These are phyloP conservation scores for Tethea ocularis DNA, from an alignment of 2,888 invertebrate genomes.

Conservation along the genomic window DNA sequence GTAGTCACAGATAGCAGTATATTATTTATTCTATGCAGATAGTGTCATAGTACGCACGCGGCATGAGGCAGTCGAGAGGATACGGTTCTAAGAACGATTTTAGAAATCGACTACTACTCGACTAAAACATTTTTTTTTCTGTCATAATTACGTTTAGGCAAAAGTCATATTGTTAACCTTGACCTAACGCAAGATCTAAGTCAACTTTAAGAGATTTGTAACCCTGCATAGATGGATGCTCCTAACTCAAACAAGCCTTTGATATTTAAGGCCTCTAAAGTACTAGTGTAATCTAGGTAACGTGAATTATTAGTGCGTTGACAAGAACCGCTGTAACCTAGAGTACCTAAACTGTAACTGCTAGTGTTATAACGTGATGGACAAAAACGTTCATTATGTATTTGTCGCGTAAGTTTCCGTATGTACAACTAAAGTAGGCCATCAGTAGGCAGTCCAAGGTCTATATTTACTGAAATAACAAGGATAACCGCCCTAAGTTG, in stretches of 20 bases:
- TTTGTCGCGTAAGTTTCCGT: slow-evolving; percentile 16
- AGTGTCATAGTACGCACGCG: too few relatives aligned
- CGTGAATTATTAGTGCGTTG: neutral
- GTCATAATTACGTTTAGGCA: too few relatives aligned
- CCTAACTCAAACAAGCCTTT: neutral
- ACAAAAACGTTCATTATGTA: slow-evolving; percentile 34
- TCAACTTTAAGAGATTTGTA: too few relatives aligned
- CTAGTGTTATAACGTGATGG: slow-evolving; percentile 34
- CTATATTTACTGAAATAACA: neutral
- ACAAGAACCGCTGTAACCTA: neutral
- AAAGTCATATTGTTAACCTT: too few relatives aligned
- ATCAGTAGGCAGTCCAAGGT: neutral
- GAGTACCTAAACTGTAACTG: too few relatives aligned
- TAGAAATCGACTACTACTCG: too few relatives aligned
- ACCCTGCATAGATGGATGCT: neutral
- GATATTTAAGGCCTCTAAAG: neutral
- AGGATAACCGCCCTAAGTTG: slow-evolving; percentile 23
- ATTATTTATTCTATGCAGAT: too few relatives aligned
- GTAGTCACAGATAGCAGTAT: too few relatives aligned
- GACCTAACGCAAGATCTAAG: too few relatives aligned
- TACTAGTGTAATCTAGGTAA: neutral
- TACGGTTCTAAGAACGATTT: too few relatives aligned
- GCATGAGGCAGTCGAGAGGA: too few relatives aligned
- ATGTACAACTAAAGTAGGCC: neutral
- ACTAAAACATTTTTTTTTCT: too few relatives aligned